Conservation (phyloP, 2,113 vertebrate genomes). For the Perca fluviatilis region DNA sequence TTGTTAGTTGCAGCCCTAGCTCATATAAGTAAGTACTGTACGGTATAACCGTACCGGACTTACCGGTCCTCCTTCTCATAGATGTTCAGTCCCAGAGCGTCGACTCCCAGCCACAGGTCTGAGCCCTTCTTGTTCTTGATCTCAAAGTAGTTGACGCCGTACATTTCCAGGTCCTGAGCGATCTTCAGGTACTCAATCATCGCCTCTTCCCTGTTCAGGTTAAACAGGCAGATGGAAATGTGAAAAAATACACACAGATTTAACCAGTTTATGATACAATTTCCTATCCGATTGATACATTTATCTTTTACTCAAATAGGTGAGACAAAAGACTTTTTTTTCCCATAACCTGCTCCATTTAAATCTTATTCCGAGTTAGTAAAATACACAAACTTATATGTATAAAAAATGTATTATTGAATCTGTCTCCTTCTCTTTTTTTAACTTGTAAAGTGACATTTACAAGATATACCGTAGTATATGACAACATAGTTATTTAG, state of each 20-base stretch:
- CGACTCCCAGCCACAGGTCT: constrained; percentile 96
- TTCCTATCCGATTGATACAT: background rate
- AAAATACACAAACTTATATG: background rate
- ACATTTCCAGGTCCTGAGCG: constrained; percentile 98
- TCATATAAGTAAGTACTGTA: too few relatives aligned
- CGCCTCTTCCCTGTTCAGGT: constrained; percentile 87
- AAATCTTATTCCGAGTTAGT: background rate
- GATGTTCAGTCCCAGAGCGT: constrained; percentile 96
- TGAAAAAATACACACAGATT: background rate
- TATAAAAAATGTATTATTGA: background rate
- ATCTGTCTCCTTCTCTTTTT: background rate
- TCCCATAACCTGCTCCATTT: background rate
- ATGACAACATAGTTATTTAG: background rate
- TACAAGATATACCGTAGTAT: background rate
- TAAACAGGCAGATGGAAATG: background rate
- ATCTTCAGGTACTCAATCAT: constrained; percentile 98
- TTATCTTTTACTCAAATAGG: background rate
- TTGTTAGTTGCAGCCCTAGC: too few relatives aligned
- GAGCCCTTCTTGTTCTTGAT: constrained; percentile 99
- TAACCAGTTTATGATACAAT: background rate
- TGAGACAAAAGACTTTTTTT: background rate
- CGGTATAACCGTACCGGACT: constrained; percentile 21
- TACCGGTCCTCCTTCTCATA: constrained; percentile 95
- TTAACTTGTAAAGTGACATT: background rate
- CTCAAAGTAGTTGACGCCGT: constrained; percentile 97